Base-by-base conservation (phyloP, 1,140 invertebrate species). In the Drosophila oshimai region DNA sequence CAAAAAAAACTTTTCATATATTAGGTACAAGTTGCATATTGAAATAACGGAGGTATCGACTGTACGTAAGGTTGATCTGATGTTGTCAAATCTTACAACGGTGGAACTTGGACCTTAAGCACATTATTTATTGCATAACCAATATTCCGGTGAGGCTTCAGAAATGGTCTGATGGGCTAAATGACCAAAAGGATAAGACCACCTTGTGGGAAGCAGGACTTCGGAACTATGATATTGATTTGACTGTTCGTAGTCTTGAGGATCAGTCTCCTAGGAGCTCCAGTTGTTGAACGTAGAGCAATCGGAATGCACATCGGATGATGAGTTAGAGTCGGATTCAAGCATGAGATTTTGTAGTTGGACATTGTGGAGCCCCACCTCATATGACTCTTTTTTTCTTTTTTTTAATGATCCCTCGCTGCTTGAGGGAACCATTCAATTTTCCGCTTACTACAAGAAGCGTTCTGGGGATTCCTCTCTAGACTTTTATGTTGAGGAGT, bases 71-170 rank as follows among this genome's bases (percentile, higher is more conserved):
- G 9, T 97, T 95, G 87, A 94, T 92, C 90, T 98, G 5, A 94
- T 95, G 64, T 96, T 95, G 91, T 93, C 93, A 13, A 96, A 96
- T 41, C 94, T 94, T 10, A 95, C 94, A 77, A 96, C 95, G 2
- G 93, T 98, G n/a, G n/a, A n/a, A n/a, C 57, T 91, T 95, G 96
- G 78, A 50, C 7, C 95, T 98, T 4, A 98, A 98, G 20, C 33
- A 91, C 93, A 93, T 95, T 90, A 92, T 97, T 31, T 95, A 94
- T 90, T 92, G 94, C 49, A 91, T 97, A 39, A 96, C 94, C 45
- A 94, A 96, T 90, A 95, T 98, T 79, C 95, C 96, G 36, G 95
- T 96, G 6, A 92, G 96, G 79, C 93, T 95, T 93, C 96, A 97
- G 92, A 93, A 95, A 47, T 94, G 93, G 93, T 92, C n/a, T n/a